These are phyloP conservation scores for Drosophila serrata DNA, from an alignment of 1,140 invertebrate species.

Conservation along the genomic window DNA sequence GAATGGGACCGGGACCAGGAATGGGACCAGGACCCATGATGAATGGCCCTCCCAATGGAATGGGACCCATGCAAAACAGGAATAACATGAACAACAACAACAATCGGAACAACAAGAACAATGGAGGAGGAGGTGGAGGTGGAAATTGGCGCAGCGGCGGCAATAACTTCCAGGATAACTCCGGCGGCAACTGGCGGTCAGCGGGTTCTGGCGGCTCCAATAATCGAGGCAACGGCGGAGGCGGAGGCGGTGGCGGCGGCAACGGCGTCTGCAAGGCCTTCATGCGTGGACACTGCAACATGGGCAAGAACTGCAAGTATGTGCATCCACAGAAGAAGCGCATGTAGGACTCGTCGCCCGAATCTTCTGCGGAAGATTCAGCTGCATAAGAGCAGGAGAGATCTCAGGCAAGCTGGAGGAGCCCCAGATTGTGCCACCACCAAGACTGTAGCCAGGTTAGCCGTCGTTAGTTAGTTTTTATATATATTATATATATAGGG, in stretches of 20 bases:
- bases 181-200: slow-evolving; percentile 80
- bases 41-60: slow-evolving; percentile 82
- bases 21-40: slow-evolving; percentile 78
- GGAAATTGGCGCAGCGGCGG: slow-evolving; percentile 74
- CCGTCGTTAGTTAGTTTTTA: slow-evolving; percentile 19
- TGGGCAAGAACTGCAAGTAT: slow-evolving; percentile 92
- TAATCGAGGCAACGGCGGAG: slow-evolving; percentile 58
- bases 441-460: slow-evolving; percentile 49
- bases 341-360: slow-evolving; percentile 72
- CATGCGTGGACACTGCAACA: slow-evolving; percentile 91
- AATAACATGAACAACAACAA: slow-evolving; percentile 56
- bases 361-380: slow-evolving; percentile 80
- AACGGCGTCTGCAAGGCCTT: slow-evolving; percentile 91
- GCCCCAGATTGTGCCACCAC: slow-evolving; percentile 9
- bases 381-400: slow-evolving; percentile 38
- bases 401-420: slow-evolving; percentile 52
- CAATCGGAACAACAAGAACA: slow-evolving; percentile 66
- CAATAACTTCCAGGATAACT: slow-evolving; percentile 76
- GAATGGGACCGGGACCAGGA: slow-evolving; percentile 79
- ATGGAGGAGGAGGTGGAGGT: slow-evolving; percentile 25
- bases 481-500: background rate
- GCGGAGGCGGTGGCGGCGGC: slow-evolving; percentile 67
- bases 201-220: slow-evolving; percentile 74
- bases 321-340: slow-evolving; percentile 90
- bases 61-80: slow-evolving; percentile 54